A percentile compares a stretch with the other conserved stretches of the same genome.
phyloP scores from a whole-genome alignment of 2,113 vertebrate species.

The Verasper variegatus region DNA sequence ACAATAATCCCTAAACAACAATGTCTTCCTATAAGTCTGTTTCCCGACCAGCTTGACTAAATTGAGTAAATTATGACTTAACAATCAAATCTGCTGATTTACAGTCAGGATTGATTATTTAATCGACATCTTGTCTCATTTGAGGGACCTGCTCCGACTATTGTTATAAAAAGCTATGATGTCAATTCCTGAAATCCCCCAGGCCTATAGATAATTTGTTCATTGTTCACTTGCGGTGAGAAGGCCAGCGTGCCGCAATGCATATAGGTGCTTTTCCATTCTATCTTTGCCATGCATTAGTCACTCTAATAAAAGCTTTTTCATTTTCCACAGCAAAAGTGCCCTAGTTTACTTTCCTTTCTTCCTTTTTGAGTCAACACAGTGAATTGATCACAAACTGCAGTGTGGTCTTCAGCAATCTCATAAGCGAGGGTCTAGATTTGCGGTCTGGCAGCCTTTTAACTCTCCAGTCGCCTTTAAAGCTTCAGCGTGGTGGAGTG shows the following conservation, averaged over 20 bases:
- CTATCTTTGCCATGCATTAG: background rate
- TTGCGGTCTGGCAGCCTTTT: slow-evolving; percentile 23
- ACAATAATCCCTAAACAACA: background rate
- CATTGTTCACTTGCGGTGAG: too few relatives aligned
- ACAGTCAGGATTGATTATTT: background rate
- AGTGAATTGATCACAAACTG: slow-evolving; percentile 33
- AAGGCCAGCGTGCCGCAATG: too few relatives aligned
- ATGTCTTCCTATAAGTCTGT: background rate
- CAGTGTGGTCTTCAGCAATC: slow-evolving; percentile 1
- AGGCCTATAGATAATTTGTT: too few relatives aligned
- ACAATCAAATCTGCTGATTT: slow-evolving; percentile 12
- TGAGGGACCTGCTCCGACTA: too few relatives aligned
- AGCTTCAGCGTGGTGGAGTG: background rate
- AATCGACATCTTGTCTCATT: background rate
- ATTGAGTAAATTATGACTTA: background rate
- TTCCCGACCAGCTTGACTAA: background rate
- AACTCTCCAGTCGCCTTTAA: slow-evolving; percentile 14
- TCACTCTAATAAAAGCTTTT: background rate
- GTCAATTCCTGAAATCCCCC: too few relatives aligned
- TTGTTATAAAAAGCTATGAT: too few relatives aligned
- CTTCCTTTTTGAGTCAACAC: background rate
- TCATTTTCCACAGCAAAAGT: slow-evolving; percentile 5
- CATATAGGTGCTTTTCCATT: too few relatives aligned
- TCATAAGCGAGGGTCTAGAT: slow-evolving; percentile 2
- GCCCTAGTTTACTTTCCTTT: background rate